Conservation (phyloP, 2,113 vertebrate genomes). For the Prochilodus magdalenae region DNA sequence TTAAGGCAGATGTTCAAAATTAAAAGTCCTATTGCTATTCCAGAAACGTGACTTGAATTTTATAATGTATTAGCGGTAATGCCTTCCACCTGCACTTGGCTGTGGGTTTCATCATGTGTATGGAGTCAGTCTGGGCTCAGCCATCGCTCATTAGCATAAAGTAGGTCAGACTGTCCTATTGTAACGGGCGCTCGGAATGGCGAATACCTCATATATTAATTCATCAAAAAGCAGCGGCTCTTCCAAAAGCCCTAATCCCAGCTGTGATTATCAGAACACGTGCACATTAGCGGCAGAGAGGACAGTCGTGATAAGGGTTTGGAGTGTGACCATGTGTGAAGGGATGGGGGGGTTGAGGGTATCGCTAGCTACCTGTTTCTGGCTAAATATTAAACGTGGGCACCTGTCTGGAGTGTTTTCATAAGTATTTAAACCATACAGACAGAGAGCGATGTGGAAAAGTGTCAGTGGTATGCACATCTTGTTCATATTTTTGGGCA, state of each 20-base stretch:
- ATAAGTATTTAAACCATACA: conserved; percentile 13
- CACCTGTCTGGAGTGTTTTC: conserved; percentile 18
- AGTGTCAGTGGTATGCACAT: background rate
- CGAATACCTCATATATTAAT: conserved; percentile 48
- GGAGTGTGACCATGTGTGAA: background rate
- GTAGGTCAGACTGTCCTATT: conserved; percentile 47
- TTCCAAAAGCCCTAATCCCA: conserved; percentile 28
- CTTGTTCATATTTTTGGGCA: no score
- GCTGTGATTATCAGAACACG: conserved; percentile 25
- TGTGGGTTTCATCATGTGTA: conserved; percentile 9
- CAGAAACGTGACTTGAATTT: background rate
- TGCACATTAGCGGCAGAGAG: conserved; percentile 16
- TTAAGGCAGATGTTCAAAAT: background rate
- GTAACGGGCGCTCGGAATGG: conserved; percentile 5
- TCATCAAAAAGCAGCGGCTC: conserved; percentile 29
- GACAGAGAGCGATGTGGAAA: background rate
- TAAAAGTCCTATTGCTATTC: background rate
- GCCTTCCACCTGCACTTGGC: background rate
- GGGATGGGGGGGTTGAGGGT: background rate
- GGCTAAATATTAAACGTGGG: background rate
- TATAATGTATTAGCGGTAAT: background rate
- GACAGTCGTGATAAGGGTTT: background rate
- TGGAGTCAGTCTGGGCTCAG: conserved; percentile 20
- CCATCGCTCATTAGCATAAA: conserved; percentile 27
- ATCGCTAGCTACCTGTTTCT: background rate